Evolutionary conservation across 1,140 invertebrate species (phyloP), one percentile per base, ranked within the genome.

Genomic region (Diploscapter pachys): DNA sequence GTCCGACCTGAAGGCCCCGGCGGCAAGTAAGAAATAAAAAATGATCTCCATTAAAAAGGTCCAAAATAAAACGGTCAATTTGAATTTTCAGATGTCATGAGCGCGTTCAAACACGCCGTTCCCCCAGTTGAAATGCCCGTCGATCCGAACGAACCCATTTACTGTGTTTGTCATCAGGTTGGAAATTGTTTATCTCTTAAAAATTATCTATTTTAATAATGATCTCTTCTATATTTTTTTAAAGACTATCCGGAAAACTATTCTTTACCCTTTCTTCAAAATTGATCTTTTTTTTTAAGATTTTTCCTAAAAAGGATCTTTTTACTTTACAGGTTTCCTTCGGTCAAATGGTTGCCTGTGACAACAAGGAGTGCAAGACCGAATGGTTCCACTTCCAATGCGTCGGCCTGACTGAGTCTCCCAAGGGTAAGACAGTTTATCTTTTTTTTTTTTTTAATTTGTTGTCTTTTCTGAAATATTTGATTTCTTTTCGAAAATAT

Each of bases 371-470:
- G 81, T 98, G 96, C 87, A 94, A 94, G 4, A 97, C 98, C 80
- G 96, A 99, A 87, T 99, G 97, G 97, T 99, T 99, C 87, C 97
- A 99, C 86, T 99, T 99, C 88, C 93, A 93, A 0, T 99, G 97
- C 88, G 96, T 99, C 51, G 92, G 92, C 2, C 88, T 99, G 52
- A 52, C 50, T 53, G 70, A 54, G 13, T 65, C 66, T n/a, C 73
- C 73, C 3, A 52, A 9, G 8, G 73, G 66, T 68, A 31, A 31
- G 31, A 1, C 8, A 68, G 48, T 52, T 8, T 51, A 55, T 68
- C 5, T 52, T 51, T 68, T 52, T 51, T 68, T 68, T 11, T 5
- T 51, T 51, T 68, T 50, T 9, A 65, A 68, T 53, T 6, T 5
- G 52, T 31, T 31, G 1, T 31, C 31, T 31, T 31, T 31, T 31